Base-by-base conservation (phyloP, 2,888 invertebrate genomes). In the Anagyrus pseudococci region DNA sequence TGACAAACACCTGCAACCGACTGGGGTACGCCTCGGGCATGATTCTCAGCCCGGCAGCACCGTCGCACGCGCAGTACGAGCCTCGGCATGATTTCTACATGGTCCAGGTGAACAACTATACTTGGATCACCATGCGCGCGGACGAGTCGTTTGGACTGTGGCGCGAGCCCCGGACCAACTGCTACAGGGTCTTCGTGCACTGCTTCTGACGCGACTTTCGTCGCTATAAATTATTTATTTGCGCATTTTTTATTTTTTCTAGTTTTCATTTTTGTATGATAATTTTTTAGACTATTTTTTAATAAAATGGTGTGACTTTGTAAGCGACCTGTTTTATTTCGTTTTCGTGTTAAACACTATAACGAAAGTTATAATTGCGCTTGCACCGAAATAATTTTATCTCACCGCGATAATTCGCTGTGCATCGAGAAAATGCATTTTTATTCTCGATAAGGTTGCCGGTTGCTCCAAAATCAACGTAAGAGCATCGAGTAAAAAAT, bases 1-100 rank as follows among this genome's bases (percentile, higher is more conserved):
- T 87, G 2, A 86, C 87, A 70, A 80, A 83, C 15, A 85, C 90
- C 66, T 92, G 92, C 75, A 75, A 80, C 29, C 82, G 85, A 63
- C 75, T 90, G 15, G 89, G 89, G 8, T 90, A 86, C 71, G 75
- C 81, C 65, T 83, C 85, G 20, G 86, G 85, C 8, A 47, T 26
- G 0, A 3, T 72, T 0, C 47, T 53, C 0, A 15, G 2, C 8
- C 15, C 4, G 33, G 2, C 33, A 37, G n/a, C n/a, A 17, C 2
- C n/a, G 2, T n/a, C 50, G 0, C 69, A 73, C 0, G 62, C 62
- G 15, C 56, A 64, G 13, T 62, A 71, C 0, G 33, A 72, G 20
- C 50, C 73, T 4, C 59, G 52, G 17, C 72, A 77, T 46, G 60
- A 73, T 20, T 79, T 78, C 54, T 72, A 71, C 57, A 69, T 73